A percentile compares a stretch with the other conserved stretches of the same genome.
phyloP scores from a whole-genome alignment of 2,888 invertebrate species.

The Mayetiola destructor region DNA sequence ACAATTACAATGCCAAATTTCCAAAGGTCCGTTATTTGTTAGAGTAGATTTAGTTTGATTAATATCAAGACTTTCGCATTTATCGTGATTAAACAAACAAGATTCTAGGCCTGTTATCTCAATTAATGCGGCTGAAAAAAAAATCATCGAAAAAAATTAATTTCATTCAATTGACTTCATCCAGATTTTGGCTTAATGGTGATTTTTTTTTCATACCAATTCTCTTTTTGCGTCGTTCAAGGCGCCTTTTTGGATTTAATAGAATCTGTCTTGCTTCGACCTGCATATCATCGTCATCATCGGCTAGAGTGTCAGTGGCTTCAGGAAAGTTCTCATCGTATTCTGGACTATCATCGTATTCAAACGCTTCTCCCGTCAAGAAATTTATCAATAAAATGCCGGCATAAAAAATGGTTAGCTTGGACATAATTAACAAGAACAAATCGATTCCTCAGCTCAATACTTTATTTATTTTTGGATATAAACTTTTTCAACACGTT shows the following conservation, averaged over 20 bases:
- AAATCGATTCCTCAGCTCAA: too few species aligned
- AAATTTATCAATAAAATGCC: background rate
- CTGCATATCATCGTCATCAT: background rate
- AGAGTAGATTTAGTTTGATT: slow-evolving; percentile 25
- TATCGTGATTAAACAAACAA: slow-evolving; percentile 77
- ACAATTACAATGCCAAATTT: slow-evolving; percentile 32
- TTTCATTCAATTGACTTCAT: too few species aligned
- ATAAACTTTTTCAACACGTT: too few species aligned
- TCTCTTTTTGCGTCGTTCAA: background rate
- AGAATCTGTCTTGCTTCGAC: background rate
- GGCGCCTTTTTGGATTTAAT: background rate
- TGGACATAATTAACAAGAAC: too few species aligned
- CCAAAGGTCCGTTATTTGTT: slow-evolving; percentile 30
- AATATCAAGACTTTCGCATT: slow-evolving; percentile 31
- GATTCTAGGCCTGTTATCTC: background rate
- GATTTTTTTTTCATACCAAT: too few species aligned
- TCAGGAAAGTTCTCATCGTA: background rate
- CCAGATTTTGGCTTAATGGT: background rate
- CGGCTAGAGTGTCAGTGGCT: background rate
- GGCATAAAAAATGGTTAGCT: too few species aligned
- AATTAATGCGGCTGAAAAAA: background rate
- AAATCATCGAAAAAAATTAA: background rate
- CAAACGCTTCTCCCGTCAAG: background rate
- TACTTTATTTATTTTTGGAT: too few species aligned
- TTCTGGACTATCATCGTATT: background rate